Conservation (phyloP, 2,797 vertebrate genomes). For the Acrossocheilus fasciatus region DNA sequence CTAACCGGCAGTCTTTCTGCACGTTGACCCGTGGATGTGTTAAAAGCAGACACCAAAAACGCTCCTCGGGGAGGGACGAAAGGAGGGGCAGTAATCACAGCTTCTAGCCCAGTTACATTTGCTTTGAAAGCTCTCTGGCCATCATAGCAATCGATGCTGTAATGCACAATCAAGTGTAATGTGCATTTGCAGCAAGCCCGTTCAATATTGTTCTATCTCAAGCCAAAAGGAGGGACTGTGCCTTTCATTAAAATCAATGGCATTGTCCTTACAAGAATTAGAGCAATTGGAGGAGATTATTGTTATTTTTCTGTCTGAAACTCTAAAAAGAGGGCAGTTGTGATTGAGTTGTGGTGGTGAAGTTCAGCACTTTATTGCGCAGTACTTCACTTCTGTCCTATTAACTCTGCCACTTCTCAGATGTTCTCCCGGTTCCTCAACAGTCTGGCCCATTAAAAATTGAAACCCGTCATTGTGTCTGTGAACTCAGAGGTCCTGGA, state of each 20-base stretch:
- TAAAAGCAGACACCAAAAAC: conserved; percentile 42
- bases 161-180: conserved; percentile 59
- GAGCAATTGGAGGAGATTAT: conserved; percentile 34
- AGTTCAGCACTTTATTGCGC: conserved; percentile 15
- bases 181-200: conserved; percentile 38
- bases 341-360: conserved; percentile 34
- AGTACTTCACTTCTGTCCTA: conserved; percentile 22
- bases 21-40: conserved; percentile 6
- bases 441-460: conserved; percentile 29
- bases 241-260: conserved; percentile 57
- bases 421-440: conserved; percentile 3
- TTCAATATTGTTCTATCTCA: conserved; percentile 48
- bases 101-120: conserved; percentile 36
- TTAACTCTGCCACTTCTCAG: conserved; percentile 16
- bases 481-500: conserved; percentile 13
- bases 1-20: conserved; percentile 1
- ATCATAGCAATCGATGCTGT: conserved; percentile 46
- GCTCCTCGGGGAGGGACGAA: background rate
- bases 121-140: conserved; percentile 44
- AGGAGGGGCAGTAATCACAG: conserved; percentile 43
- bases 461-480: background rate
- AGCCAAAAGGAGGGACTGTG: conserved; percentile 24
- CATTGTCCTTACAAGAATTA: conserved; percentile 56
- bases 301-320: conserved; percentile 42
- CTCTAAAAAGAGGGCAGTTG: background rate